Percentiles rank a stretch among this genome's conserved stretches.
Conservation (phyloP, 2,113 vertebrate species). For the Chaetops frenatus region DNA sequence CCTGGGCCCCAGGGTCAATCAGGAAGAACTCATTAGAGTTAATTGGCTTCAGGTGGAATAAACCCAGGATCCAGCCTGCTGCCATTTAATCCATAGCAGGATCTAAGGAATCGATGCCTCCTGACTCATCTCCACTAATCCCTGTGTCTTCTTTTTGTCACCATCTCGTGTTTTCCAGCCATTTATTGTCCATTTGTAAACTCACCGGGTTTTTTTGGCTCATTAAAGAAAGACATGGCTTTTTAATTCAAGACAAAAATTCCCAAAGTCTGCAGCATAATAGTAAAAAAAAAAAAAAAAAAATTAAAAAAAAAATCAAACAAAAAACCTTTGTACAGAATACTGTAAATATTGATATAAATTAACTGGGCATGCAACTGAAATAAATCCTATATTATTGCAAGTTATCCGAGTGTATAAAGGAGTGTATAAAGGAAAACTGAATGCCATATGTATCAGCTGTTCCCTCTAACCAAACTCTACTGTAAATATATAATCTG, state of each 20-base stretch:
- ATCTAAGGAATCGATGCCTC: not conserved
- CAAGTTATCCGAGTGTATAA: constrained; percentile 81
- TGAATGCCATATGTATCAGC: constrained; percentile 77
- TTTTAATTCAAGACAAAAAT: constrained; percentile 25
- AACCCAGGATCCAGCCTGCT: not conserved
- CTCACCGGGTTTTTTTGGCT: not conserved
- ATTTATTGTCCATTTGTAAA: not conserved
- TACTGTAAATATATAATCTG: constrained; percentile 92
- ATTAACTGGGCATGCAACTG: constrained; percentile 82
- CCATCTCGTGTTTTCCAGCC: not conserved
- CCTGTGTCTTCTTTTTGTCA: not conserved
- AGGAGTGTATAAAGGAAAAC: constrained; percentile 73
- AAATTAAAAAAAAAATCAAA: not conserved
- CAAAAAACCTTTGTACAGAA: constrained; percentile 67
- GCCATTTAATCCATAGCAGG: not conserved
- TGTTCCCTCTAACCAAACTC: constrained; percentile 78
- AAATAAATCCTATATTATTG: constrained; percentile 74
- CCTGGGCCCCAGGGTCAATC: not conserved
- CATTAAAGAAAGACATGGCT: not conserved
- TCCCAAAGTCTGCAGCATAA: constrained; percentile 67
- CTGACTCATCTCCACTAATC: not conserved
- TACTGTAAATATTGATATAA: constrained; percentile 81
- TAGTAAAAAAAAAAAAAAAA: constrained; percentile 53
- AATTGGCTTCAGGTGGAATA: not conserved
- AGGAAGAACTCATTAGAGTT: not conserved